Evolutionary conservation across 1,140 invertebrate species (phyloP).

Genomic region (Apocrypta bakeri): DNA sequence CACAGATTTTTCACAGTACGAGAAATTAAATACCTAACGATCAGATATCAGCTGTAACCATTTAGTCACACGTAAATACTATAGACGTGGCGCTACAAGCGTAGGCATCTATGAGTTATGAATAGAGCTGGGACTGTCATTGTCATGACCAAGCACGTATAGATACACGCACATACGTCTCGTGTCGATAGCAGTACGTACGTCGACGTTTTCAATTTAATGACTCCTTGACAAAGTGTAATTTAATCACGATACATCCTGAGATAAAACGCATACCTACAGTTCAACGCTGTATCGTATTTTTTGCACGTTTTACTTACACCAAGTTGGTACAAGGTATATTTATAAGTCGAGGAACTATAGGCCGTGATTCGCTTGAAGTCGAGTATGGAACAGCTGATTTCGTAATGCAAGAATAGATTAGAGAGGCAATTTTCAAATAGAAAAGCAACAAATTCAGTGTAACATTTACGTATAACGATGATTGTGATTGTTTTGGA

Average conservation of each 20-base stretch:
- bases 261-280: not conserved
- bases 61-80: not conserved
- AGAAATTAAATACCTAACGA: not conserved
- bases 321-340: too few species aligned
- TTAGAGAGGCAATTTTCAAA: too few species aligned
- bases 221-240: not conserved
- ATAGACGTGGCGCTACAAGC: not conserved
- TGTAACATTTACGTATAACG: too few species aligned
- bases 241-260: not conserved
- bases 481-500: too few species aligned
- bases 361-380: too few species aligned
- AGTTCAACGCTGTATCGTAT: not conserved
- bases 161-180: not conserved
- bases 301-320: too few species aligned
- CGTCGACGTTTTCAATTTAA: constrained; percentile 1
- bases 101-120: constrained; percentile 21
- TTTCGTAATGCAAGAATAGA: not conserved
- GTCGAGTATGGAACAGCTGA: too few species aligned
- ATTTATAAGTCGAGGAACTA: too few species aligned
- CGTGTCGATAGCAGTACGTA: not conserved
- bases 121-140: constrained; percentile 12
- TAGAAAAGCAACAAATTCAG: too few species aligned
- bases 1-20: too few species aligned
- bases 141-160: not conserved
- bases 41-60: not conserved